These are phyloP conservation scores for Pseudomugil tenellus DNA, from an alignment of 2,797 vertebrate species.

Conservation along the genomic window DNA sequence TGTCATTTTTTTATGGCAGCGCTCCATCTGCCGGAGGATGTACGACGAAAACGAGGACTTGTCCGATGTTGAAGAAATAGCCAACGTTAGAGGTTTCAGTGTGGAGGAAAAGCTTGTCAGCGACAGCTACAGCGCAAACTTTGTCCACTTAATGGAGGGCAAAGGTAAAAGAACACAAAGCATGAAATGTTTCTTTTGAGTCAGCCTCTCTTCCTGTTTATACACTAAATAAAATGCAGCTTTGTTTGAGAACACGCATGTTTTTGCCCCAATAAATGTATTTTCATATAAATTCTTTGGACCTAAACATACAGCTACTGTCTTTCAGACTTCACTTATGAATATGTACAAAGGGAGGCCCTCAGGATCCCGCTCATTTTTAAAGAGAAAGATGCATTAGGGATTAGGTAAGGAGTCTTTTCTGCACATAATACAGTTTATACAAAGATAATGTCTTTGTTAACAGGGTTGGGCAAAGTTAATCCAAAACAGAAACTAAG, in stretches of 20 bases:
- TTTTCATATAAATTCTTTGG: neutral
- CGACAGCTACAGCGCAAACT: slow-evolving; percentile 85
- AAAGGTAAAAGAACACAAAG: slow-evolving; percentile 83
- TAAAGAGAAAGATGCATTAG: slow-evolving; percentile 91
- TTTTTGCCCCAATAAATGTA: neutral
- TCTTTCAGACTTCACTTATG: slow-evolving; percentile 94
- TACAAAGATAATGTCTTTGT: neutral
- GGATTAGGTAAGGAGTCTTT: slow-evolving; percentile 90
- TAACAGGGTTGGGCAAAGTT: neutral
- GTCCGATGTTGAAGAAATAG: slow-evolving; percentile 95
- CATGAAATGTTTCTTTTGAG: slow-evolving; percentile 1
- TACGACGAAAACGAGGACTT: slow-evolving; percentile 95
- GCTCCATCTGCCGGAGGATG: slow-evolving; percentile 90
- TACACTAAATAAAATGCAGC: neutral
- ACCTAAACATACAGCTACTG: slow-evolving; percentile 25
- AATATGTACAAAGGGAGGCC: slow-evolving; percentile 95
- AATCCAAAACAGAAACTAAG: neutral
- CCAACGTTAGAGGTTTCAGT: slow-evolving; percentile 91
- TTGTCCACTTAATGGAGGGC: slow-evolving; percentile 91
- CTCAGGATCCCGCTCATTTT: slow-evolving; percentile 92
- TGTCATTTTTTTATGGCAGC: slow-evolving; percentile 77
- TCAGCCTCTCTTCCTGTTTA: neutral
- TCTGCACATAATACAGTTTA: neutral
- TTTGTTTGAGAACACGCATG: neutral
- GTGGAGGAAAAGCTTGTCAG: slow-evolving; percentile 93